Conservation (phyloP, 2,113 vertebrate species). For the Microtus montanus region DNA sequence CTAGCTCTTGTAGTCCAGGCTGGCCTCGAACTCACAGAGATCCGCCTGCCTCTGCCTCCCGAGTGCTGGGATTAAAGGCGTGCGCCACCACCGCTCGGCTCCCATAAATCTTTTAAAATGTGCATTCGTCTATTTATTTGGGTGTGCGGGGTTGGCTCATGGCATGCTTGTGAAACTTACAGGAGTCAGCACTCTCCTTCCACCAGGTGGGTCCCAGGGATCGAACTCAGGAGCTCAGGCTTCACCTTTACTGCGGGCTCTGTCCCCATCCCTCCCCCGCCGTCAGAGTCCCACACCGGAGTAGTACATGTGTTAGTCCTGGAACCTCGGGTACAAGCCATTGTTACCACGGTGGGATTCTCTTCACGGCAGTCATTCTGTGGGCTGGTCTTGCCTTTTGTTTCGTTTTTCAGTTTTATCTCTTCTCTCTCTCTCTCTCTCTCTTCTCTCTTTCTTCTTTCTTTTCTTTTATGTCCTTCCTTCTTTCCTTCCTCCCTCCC, state of each 20-base stretch:
- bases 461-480: too few relatives aligned
- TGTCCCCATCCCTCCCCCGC: background rate
- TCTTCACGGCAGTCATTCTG: background rate
- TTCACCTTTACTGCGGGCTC: background rate
- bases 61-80: too few relatives aligned
- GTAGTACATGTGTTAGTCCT: accelerated
- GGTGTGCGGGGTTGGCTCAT: background rate
- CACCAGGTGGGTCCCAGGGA: background rate
- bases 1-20: too few relatives aligned
- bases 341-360: background rate
- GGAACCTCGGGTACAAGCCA: accelerated
- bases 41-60: too few relatives aligned
- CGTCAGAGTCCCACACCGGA: accelerated
- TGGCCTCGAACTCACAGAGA: too few relatives aligned
- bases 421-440: background rate
- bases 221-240: background rate
- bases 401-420: background rate
- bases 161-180: background rate
- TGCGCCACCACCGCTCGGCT: too few relatives aligned
- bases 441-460: too few relatives aligned
- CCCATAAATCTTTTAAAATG: background rate
- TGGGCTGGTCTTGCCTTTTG: too few relatives aligned
- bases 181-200: background rate
- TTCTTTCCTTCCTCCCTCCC: too few relatives aligned
- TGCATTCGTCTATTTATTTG: background rate